Evolutionary conservation across 2,888 invertebrate species (phyloP).

Genomic region (Folsomia candida): DNA sequence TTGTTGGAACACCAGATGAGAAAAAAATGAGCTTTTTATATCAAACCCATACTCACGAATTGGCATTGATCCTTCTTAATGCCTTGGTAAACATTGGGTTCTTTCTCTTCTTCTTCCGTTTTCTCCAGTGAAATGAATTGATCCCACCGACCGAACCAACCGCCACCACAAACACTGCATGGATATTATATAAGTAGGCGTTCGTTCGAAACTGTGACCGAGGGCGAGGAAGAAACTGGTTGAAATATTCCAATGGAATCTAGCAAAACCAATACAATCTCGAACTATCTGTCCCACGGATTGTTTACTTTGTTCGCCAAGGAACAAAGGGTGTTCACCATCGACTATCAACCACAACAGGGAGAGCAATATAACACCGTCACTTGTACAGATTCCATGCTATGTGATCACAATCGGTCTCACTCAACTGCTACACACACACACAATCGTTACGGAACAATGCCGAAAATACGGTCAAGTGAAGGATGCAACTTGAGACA

Average conservation of each 20-base stretch:
- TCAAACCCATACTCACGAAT: background rate
- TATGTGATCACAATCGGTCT: background rate
- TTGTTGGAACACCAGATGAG: background rate
- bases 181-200: background rate
- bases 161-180: background rate
- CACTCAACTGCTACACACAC: background rate
- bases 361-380: background rate
- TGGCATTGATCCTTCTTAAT: slow-evolving; percentile 5
- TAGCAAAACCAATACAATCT: too few species aligned
- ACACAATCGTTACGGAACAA: background rate
- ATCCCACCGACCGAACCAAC: too few species aligned
- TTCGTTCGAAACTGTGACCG: too few species aligned
- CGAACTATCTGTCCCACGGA: background rate
- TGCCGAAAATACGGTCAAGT: background rate
- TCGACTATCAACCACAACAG: background rate
- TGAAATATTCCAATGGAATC: too few species aligned
- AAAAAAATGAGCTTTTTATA: slow-evolving; percentile 1
- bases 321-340: background rate
- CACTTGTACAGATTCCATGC: too few species aligned
- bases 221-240: too few species aligned
- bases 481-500: background rate
- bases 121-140: too few species aligned
- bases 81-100: slow-evolving; percentile 4
- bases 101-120: background rate
- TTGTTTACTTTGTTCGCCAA: background rate